Evolutionary conservation across 2,888 invertebrate species (phyloP).

Genomic region (Cantharis rustica): DNA sequence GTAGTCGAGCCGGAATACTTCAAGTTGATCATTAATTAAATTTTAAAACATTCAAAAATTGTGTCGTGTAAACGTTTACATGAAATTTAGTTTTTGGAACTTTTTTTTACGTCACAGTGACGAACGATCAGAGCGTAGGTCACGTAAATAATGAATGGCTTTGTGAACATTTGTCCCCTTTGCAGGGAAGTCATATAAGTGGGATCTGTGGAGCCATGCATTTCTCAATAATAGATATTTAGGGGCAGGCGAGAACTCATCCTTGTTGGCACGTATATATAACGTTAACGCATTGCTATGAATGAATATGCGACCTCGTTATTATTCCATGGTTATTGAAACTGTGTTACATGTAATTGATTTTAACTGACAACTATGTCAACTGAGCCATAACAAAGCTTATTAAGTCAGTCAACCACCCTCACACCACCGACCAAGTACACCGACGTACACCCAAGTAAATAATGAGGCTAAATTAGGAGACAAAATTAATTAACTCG

Average conservation of each 20-base stretch:
- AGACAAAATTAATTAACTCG: neutral
- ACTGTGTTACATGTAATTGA: slow-evolving; percentile 9
- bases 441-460: neutral
- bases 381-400: slow-evolving; percentile 1
- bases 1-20: neutral
- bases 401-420: neutral
- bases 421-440: neutral
- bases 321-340: slow-evolving; percentile 17
- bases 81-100: neutral
- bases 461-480: neutral
- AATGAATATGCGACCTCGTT: slow-evolving; percentile 15
- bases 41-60: neutral
- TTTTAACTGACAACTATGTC: slow-evolving; percentile 5
- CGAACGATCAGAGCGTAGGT: slow-evolving; percentile 35
- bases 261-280: slow-evolving; percentile 15
- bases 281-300: slow-evolving; percentile 20
- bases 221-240: slow-evolving; percentile 48
- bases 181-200: slow-evolving; percentile 40
- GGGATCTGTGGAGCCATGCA: slow-evolving; percentile 42
- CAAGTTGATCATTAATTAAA: neutral
- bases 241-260: slow-evolving; percentile 38
- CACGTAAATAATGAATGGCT: slow-evolving; percentile 45
- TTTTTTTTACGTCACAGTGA: slow-evolving; percentile 3
- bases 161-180: slow-evolving; percentile 42
- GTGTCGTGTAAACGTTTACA: neutral